Evolutionary conservation across 2,888 invertebrate genomes (phyloP), one percentile per base, ranked within the genome.

Genomic region (Brassicogethes aeneus): DNA sequence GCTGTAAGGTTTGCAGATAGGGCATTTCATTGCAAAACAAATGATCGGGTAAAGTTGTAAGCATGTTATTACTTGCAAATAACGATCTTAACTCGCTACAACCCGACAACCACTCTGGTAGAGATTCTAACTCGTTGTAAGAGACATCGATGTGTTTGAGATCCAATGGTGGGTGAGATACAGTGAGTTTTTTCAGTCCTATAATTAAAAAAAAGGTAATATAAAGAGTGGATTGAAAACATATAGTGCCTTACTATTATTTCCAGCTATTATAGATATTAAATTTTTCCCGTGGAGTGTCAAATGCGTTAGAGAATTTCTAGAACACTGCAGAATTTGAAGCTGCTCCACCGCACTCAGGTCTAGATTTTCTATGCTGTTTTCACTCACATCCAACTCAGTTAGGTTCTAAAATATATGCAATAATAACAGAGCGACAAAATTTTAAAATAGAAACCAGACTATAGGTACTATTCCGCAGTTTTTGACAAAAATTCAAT

Each of bases 371-470:
- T 88, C 88, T 53, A 90, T 87, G 51, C 77, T 78, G 61, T 90
- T 90, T 69, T 88, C 82, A 50, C 87, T 88, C 38, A 90, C 80
- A 61, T 90, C 89, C 61, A 90, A 65, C 51, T 87, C 82, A 34
- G 84, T 85, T 50, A 89, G 68, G 64, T 85, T 85, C 88, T 88
- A 71, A 15, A 74, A 73, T 37, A 45, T 43, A 48, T 47, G 40
- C 37, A 42, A 35, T 40, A 39, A 23, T 23, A 23, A 23, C 10
- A 23, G 23, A n/a, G n/a, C n/a, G n/a, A n/a, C n/a, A n/a, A n/a
- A n/a, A n/a, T n/a, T n/a, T n/a, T n/a, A n/a, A 30, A n/a, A 14
- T 17, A n/a, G n/a, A n/a, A n/a, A n/a, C n/a, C n/a, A n/a, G n/a
- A n/a, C n/a, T n/a, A n/a, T n/a, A n/a, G n/a, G n/a, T n/a, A n/a